phyloP scores from a whole-genome alignment of 2,888 invertebrate species.

The Caenorhabditis sp. region DNA sequence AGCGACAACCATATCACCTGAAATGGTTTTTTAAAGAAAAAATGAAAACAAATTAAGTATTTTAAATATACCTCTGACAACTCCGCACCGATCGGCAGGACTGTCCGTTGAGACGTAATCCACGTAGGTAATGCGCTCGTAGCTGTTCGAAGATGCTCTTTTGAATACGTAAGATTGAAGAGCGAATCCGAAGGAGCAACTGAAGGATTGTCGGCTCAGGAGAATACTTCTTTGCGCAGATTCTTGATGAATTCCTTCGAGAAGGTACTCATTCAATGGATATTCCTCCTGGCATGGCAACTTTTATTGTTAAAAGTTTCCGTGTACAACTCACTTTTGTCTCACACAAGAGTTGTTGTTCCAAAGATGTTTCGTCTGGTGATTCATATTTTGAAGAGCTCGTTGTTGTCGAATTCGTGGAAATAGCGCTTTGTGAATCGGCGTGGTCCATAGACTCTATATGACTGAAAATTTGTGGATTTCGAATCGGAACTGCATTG shows the following conservation, averaged over 20 bases:
- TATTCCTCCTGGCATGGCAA: constrained; percentile 39
- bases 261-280: constrained; percentile 35
- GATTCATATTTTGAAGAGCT: constrained; percentile 46
- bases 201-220: constrained; percentile 87
- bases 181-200: constrained; percentile 93
- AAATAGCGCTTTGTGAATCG: constrained; percentile 36
- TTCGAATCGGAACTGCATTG: no score
- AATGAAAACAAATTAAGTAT: no score
- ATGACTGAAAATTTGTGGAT: background rate
- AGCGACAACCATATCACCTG: constrained; percentile 65
- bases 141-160: constrained; percentile 92
- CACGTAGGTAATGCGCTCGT: constrained; percentile 96
- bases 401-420: constrained; percentile 31
- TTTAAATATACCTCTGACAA: constrained; percentile 87
- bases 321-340: constrained; percentile 16
- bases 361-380: constrained; percentile 26
- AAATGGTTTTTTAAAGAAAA: background rate
- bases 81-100: constrained; percentile 91
- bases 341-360: constrained; percentile 22
- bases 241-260: constrained; percentile 40
- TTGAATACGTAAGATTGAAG: constrained; percentile 96
- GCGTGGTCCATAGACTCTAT: constrained; percentile 34
- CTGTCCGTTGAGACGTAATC: constrained; percentile 95
- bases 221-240: constrained; percentile 81
- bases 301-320: no score